Percentiles rank a stretch among this genome's conserved stretches.
Conservation (phyloP, 2,113 vertebrate species). For the Cyphomyrus discorhynchus region DNA sequence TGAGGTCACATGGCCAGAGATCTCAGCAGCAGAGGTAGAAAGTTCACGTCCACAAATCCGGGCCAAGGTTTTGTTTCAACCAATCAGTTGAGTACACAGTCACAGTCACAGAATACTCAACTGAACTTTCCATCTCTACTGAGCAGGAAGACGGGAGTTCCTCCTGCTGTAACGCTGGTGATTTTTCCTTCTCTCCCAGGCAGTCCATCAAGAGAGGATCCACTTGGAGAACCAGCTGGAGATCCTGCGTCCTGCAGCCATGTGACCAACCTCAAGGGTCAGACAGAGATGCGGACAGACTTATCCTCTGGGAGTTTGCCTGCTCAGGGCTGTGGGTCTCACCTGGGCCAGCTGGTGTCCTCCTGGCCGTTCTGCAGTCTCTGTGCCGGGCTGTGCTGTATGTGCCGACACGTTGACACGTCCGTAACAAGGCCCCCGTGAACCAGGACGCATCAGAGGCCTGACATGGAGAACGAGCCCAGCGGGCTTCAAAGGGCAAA, state of each 20-base stretch:
- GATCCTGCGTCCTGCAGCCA: constrained; percentile 75
- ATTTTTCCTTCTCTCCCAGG: constrained; percentile 57
- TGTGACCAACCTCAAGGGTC: constrained; percentile 53
- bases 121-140: not conserved
- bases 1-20: not conserved
- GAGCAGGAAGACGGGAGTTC: not conserved
- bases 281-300: not conserved
- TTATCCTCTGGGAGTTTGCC: not conserved
- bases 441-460: not conserved
- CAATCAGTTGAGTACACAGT: not conserved
- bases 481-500: not conserved
- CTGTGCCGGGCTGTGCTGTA: not conserved
- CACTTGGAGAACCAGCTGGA: constrained; percentile 89
- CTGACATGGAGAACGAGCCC: not conserved
- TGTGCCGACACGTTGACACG: not conserved
- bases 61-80: not conserved
- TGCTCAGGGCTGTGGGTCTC: not conserved
- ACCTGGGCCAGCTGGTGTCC: not conserved
- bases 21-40: not conserved
- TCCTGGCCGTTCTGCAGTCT: not conserved
- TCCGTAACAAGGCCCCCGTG: not conserved
- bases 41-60: not conserved
- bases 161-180: not conserved
- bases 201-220: constrained; percentile 84
- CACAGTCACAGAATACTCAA: not conserved